These are phyloP conservation scores for Melikaiella ostensackeni DNA, from an alignment of 2,888 invertebrate genomes.

Conservation along the genomic window DNA sequence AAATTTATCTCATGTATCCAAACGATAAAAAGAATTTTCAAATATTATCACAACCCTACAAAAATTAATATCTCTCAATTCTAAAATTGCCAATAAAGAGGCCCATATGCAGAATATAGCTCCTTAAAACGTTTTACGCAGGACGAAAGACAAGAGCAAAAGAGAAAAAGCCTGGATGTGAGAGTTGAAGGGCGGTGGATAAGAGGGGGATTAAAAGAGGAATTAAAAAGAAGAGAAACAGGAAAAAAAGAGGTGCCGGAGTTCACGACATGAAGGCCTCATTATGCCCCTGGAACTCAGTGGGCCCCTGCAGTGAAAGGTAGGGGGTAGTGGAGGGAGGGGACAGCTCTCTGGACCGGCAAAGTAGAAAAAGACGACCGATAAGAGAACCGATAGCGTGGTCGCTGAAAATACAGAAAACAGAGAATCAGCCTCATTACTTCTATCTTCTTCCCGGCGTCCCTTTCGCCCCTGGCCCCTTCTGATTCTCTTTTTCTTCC, in stretches of 20 bases:
- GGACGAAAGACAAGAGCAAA: constrained; percentile 34
- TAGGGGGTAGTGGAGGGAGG: constrained; percentile 47
- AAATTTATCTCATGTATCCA: no score
- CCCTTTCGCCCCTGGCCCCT: constrained; percentile 40
- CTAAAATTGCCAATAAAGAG: no score
- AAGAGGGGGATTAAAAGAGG: constrained; percentile 44
- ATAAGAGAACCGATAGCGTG: constrained; percentile 71
- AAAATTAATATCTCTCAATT: no score
- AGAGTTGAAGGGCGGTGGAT: constrained; percentile 1
- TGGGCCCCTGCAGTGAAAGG: constrained; percentile 48
- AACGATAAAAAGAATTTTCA: no score
- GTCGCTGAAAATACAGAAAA: constrained; percentile 73
- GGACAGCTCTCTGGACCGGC: constrained; percentile 35
- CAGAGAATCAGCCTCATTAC: constrained; percentile 75
- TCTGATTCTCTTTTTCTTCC: constrained; percentile 44
- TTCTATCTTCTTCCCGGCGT: constrained; percentile 65
- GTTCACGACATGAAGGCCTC: constrained; percentile 72
- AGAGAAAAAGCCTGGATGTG: constrained; percentile 6
- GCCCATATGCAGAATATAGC: no score
- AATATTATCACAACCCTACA: no score
- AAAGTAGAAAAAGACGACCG: constrained; percentile 58
- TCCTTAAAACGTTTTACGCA: constrained; percentile 16
- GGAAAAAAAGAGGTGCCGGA: constrained; percentile 58
- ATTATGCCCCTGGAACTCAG: constrained; percentile 63
- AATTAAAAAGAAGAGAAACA: constrained; percentile 42